A percentile compares a stretch with the other conserved stretches of the same genome.
phyloP scores from a whole-genome alignment of 2,113 vertebrate genomes.

The Raja brachyura region DNA sequence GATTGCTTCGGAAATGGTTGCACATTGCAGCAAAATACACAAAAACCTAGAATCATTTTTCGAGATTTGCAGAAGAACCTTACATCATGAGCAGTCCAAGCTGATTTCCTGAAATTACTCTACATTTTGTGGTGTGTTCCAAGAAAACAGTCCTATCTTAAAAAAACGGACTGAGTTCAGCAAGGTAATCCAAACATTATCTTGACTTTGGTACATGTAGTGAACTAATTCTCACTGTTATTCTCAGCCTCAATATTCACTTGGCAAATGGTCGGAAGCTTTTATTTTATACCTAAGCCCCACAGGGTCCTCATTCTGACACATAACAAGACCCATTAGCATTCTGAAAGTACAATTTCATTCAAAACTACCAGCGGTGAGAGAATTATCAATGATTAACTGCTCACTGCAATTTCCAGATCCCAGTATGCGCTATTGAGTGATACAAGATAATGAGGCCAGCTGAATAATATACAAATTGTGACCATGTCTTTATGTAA shows the following conservation, averaged over 20 bases:
- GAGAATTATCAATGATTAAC: constrained; percentile 22
- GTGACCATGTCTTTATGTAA: constrained; percentile 4
- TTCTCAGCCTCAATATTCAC: background rate
- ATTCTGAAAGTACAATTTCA: background rate
- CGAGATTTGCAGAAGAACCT: background rate
- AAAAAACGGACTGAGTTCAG: too few relatives aligned
- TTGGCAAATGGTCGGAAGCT: background rate
- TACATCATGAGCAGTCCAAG: background rate
- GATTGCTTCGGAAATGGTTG: background rate
- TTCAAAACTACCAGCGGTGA: background rate
- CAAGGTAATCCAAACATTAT: background rate
- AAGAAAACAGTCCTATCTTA: background rate
- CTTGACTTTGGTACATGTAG: background rate
- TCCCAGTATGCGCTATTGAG: background rate
- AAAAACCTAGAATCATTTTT: background rate
- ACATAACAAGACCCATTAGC: background rate
- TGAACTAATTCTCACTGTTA: background rate
- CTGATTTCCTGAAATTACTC: background rate
- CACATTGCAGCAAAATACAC: background rate
- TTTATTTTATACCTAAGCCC: background rate
- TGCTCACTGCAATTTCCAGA: background rate
- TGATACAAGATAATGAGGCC: background rate
- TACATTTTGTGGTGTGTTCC: background rate
- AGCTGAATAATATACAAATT: background rate
- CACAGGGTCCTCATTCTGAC: background rate